These are phyloP conservation scores for Camelus dromedarius DNA, from an alignment of 2,113 vertebrate genomes.

Conservation along the genomic window DNA sequence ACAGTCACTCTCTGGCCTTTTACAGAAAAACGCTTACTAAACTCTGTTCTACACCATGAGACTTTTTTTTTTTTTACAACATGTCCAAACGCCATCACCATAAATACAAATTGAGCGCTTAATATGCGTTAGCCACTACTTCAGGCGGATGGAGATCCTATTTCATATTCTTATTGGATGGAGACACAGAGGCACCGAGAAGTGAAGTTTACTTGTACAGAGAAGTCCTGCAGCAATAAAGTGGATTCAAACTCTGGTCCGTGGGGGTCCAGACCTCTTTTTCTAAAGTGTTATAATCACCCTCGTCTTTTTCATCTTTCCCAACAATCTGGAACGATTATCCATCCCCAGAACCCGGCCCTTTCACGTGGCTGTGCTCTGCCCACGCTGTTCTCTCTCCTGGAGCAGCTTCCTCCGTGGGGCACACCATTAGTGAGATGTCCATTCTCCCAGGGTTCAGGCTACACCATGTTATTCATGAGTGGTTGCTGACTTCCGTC, in stretches of 20 bases:
- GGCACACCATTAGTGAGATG: not conserved
- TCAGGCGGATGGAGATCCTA: not conserved
- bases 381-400: not conserved
- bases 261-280: not conserved
- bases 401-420: not conserved
- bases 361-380: not conserved
- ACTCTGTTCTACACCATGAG: not conserved
- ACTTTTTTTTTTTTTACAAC: not conserved
- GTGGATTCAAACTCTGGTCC: not conserved
- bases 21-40: not conserved
- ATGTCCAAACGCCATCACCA: not conserved
- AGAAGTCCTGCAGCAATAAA: not conserved
- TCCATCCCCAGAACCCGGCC: not conserved
- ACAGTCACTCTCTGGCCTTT: not conserved
- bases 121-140: not conserved
- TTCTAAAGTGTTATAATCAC: not conserved
- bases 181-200: not conserved
- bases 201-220: not conserved
- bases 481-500: not conserved
- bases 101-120: not conserved
- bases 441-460: not conserved
- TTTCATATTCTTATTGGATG: no score
- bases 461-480: not conserved
- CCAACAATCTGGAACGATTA: not conserved
- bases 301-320: not conserved